These are phyloP conservation scores for Achroia grisella DNA, from an alignment of 1,140 invertebrate genomes.

Conservation along the genomic window DNA sequence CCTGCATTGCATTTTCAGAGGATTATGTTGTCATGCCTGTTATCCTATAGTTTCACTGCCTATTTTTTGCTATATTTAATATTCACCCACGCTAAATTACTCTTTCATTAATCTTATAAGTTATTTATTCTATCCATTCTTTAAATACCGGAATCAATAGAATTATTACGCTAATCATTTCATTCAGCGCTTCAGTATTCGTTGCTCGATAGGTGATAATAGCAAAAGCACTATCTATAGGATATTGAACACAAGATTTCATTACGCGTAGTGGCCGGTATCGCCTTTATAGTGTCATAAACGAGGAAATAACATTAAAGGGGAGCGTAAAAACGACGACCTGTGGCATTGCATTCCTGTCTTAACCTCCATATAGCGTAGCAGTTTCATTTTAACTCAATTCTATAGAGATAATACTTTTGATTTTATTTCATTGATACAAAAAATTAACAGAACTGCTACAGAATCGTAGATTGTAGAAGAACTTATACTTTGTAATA, in stretches of 20 bases:
- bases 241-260: slow-evolving; percentile 69
- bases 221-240: slow-evolving; percentile 35
- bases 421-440: not conserved
- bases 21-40: too few species aligned
- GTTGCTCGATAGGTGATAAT: slow-evolving; percentile 30
- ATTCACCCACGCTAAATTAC: too few species aligned
- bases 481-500: too few species aligned
- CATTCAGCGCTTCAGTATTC: not conserved
- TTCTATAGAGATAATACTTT: not conserved
- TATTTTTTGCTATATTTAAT: too few species aligned
- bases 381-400: slow-evolving; percentile 34
- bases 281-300: slow-evolving; percentile 70
- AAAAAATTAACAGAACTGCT: not conserved
- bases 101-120: too few species aligned
- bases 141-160: too few species aligned
- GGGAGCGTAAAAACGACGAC: slow-evolving; percentile 62
- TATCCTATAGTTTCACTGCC: too few species aligned
- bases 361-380: slow-evolving; percentile 34
- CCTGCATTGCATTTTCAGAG: too few species aligned
- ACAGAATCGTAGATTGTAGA: too few species aligned
- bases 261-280: slow-evolving; percentile 69
- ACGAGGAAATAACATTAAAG: slow-evolving; percentile 67
- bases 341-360: slow-evolving; percentile 63
- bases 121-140: too few species aligned
- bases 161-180: too few species aligned